Evolutionary conservation across 1,140 invertebrate genomes (phyloP).

Genomic region (Drosophila bocki): DNA sequence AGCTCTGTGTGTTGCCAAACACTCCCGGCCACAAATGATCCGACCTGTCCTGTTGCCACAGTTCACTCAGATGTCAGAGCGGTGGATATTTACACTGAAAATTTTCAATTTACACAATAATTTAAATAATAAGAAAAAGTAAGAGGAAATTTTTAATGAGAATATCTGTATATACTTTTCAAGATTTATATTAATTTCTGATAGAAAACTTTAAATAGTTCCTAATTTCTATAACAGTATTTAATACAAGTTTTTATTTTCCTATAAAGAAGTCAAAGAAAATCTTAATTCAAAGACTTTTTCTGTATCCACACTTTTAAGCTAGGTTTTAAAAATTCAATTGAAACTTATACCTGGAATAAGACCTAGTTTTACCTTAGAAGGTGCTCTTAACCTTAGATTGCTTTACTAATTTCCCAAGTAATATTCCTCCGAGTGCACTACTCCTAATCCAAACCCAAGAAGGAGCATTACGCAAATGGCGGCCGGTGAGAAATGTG

Average conservation of each 20-base stretch:
- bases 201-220: too few species aligned
- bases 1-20: conserved; percentile 30
- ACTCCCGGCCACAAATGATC: conserved; percentile 39
- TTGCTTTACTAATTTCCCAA: background rate
- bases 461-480: conserved; percentile 59
- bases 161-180: background rate
- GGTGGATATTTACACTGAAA: conserved; percentile 3
- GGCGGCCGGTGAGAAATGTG: conserved; percentile 48
- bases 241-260: too few species aligned
- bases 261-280: too few species aligned
- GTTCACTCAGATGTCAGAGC: conserved; percentile 71
- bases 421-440: background rate
- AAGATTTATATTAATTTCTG: too few species aligned
- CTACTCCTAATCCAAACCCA: conserved; percentile 3
- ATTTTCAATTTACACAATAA: too few species aligned
- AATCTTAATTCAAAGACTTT: too few species aligned
- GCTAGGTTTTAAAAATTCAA: background rate
- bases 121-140: too few species aligned
- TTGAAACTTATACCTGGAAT: background rate
- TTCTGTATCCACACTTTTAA: too few species aligned
- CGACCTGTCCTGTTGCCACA: conserved; percentile 57
- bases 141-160: background rate
- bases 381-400: background rate
- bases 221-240: too few species aligned
- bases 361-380: too few species aligned